Evolutionary conservation across 1,140 invertebrate species (phyloP).

Genomic region (Lanistes nyassanus): DNA sequence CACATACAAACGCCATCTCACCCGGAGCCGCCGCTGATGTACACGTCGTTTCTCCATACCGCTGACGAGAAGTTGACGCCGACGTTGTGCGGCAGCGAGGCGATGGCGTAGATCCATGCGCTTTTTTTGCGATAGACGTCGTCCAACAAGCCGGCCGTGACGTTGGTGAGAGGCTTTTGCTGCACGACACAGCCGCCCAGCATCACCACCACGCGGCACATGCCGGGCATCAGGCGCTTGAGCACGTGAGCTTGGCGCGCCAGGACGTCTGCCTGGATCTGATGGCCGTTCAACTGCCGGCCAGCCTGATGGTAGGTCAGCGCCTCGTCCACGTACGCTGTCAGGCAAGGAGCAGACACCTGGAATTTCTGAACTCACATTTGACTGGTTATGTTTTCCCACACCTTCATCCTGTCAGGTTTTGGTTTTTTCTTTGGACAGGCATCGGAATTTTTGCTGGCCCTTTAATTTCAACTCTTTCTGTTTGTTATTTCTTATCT

Average conservation of each 20-base stretch:
- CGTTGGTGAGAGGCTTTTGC: slow-evolving; percentile 28
- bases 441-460: not conserved
- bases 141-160: slow-evolving; percentile 28
- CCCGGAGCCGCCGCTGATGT: slow-evolving; percentile 38
- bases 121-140: not conserved
- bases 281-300: slow-evolving; percentile 13
- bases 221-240: slow-evolving; percentile 19
- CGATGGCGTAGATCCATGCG: slow-evolving; percentile 25
- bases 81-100: slow-evolving; percentile 16
- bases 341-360: not conserved
- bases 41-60: slow-evolving; percentile 23
- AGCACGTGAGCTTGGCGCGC: slow-evolving; percentile 7
- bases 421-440: not conserved
- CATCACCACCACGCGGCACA: slow-evolving; percentile 15
- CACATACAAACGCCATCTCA: not conserved
- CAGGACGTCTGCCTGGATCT: slow-evolving; percentile 15
- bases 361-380: not conserved
- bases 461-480: not conserved
- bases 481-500: not conserved
- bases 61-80: slow-evolving; percentile 21
- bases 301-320: slow-evolving; percentile 21
- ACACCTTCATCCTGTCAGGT: too few species aligned
- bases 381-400: too few species aligned
- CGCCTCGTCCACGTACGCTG: slow-evolving; percentile 11
- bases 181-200: slow-evolving; percentile 29